Percentiles rank a stretch among this genome's conserved stretches.
phyloP scores from a whole-genome alignment of 2,113 vertebrate genomes.

The Hippoglossus stenolepis region DNA sequence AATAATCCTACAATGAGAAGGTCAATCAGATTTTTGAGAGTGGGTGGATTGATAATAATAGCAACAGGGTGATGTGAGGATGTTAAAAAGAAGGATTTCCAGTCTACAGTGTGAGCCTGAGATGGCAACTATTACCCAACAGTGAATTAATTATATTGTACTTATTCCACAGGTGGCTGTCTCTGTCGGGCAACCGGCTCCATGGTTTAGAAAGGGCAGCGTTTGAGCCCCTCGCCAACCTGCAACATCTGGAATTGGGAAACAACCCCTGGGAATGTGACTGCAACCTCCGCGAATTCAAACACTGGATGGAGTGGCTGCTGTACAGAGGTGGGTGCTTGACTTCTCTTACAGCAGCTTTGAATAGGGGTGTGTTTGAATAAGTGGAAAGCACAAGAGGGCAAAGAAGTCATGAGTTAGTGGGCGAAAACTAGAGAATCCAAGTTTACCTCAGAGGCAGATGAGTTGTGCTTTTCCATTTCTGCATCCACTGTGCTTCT shows the following conservation, averaged over 20 bases:
- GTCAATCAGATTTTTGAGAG: background rate
- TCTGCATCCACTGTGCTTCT: conserved; percentile 11
- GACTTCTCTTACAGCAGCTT: conserved; percentile 21
- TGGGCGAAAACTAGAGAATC: conserved; percentile 11
- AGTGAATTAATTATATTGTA: background rate
- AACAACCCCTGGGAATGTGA: conserved; percentile 99
- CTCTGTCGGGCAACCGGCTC: conserved; percentile 92
- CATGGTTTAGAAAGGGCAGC: conserved; percentile 93
- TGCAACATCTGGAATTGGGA: conserved; percentile 93
- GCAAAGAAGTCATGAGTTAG: background rate
- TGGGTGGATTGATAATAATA: background rate
- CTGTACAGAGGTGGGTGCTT: conserved; percentile 90
- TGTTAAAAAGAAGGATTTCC: background rate
- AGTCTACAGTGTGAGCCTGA: background rate
- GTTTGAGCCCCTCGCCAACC: conserved; percentile 92
- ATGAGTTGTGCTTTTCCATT: conserved; percentile 10
- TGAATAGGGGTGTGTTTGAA: conserved; percentile 15
- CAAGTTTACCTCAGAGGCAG: background rate
- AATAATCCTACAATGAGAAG: background rate
- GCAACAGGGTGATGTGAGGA: background rate
- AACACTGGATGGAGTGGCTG: conserved; percentile 99
- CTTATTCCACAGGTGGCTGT: conserved; percentile 84
- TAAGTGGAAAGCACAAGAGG: background rate
- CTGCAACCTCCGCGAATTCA: conserved; percentile 97
- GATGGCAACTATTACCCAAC: background rate